Percentiles rank a stretch among this genome's conserved stretches.
These are phyloP conservation scores for Rachycentron canadum DNA, from an alignment of 2,797 vertebrate genomes.

Conservation along the genomic window DNA sequence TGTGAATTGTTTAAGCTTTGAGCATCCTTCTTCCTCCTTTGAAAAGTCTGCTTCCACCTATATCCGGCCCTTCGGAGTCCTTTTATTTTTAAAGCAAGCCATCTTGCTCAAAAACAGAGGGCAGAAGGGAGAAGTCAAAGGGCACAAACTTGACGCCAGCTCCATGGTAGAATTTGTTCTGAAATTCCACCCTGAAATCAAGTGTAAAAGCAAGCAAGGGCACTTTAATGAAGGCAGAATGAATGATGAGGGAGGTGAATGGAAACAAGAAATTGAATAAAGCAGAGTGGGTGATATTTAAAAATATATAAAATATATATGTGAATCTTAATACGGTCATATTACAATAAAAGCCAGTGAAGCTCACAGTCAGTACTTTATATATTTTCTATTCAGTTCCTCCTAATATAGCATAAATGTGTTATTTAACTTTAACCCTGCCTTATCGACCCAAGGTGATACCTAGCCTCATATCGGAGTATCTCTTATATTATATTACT, in stretches of 20 bases:
- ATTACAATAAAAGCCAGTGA: background rate
- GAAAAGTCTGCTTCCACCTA: slow-evolving; percentile 49
- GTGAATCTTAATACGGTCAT: background rate
- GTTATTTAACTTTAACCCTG: background rate
- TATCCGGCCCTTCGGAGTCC: slow-evolving; percentile 15
- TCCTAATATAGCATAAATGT: background rate
- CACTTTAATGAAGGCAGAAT: slow-evolving; percentile 1
- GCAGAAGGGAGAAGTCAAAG: slow-evolving; percentile 91
- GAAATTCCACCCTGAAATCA: slow-evolving; percentile 95
- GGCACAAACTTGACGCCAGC: slow-evolving; percentile 94
- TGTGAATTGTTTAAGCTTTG: slow-evolving; percentile 67
- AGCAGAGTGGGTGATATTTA: background rate
- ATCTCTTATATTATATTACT: too few species aligned
- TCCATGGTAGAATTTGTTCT: slow-evolving; percentile 98
- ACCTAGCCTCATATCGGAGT: background rate
- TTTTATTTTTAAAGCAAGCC: slow-evolving; percentile 77
- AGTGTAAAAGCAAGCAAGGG: background rate
- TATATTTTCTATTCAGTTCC: background rate
- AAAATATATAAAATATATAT: background rate
- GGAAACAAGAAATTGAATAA: background rate
- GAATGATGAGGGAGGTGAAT: background rate
- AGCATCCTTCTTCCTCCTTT: slow-evolving; percentile 45
- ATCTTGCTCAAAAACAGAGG: slow-evolving; percentile 86
- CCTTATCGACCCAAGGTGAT: background rate
- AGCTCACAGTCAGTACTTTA: background rate